Conservation (phyloP, 1,140 invertebrate species). For the Aphidius gifuensis region DNA sequence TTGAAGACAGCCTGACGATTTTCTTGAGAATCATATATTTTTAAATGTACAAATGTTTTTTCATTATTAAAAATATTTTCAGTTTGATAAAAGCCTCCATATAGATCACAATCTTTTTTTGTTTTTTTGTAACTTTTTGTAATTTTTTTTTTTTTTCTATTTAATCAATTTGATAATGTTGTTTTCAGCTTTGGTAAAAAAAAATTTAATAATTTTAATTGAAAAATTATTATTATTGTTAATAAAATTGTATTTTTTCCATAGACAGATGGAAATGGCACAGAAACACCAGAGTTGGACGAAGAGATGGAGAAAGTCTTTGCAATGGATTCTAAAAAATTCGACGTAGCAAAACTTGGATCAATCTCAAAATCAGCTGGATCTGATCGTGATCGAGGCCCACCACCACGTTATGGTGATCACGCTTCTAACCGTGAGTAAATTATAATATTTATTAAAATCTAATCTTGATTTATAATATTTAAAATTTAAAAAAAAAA, state of each 20-base stretch:
- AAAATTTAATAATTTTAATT: not conserved
- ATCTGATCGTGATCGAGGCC: slow-evolving; percentile 52
- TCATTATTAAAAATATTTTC: too few relatives aligned
- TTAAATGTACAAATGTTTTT: too few relatives aligned
- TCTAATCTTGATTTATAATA: too few relatives aligned
- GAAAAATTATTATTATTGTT: slow-evolving; percentile 17
- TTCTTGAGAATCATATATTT: too few relatives aligned
- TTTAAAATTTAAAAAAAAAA: too few relatives aligned
- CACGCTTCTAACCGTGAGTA: slow-evolving; percentile 57
- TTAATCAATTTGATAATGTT: too few relatives aligned
- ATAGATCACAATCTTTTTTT: too few relatives aligned
- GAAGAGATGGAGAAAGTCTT: slow-evolving; percentile 79
- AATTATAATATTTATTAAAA: not conserved
- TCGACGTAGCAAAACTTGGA: slow-evolving; percentile 62
- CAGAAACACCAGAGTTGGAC: slow-evolving; percentile 66
- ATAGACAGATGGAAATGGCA: slow-evolving; percentile 58
- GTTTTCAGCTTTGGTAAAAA: too few relatives aligned
- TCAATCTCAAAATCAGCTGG: slow-evolving; percentile 54
- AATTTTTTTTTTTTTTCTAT: too few relatives aligned
- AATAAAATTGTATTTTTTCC: slow-evolving; percentile 15
- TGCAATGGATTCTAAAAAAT: slow-evolving; percentile 60
- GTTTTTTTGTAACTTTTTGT: too few relatives aligned
- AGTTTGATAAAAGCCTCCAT: too few relatives aligned
- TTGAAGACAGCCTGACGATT: too few relatives aligned
- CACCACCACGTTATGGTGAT: slow-evolving; percentile 55